Percentiles rank a stretch among this genome's conserved stretches.
These are phyloP conservation scores for Eupithecia subumbrata DNA, from an alignment of 2,888 invertebrate species.

Conservation along the genomic window DNA sequence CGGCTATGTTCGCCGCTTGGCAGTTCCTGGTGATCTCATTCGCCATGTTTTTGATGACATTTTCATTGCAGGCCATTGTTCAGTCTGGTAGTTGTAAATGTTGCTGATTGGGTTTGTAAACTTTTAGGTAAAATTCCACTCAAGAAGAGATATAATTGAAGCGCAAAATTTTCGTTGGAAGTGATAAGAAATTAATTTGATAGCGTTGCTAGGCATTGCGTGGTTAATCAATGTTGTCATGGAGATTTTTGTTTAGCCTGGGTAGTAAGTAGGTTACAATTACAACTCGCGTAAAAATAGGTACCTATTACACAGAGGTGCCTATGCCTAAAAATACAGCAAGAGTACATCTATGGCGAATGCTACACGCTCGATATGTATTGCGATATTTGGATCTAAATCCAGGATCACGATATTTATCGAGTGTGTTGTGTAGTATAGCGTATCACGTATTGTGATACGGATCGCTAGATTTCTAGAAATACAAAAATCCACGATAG, in stretches of 20 bases:
- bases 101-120: slow-evolving; percentile 10
- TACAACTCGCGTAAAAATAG: not conserved
- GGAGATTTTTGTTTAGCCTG: slow-evolving; percentile 9
- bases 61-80: slow-evolving; percentile 72
- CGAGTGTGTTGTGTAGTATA: too few relatives aligned
- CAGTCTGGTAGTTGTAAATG: not conserved
- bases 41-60: slow-evolving; percentile 83
- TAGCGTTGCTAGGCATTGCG: not conserved
- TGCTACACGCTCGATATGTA: too few relatives aligned
- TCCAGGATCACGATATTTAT: too few relatives aligned
- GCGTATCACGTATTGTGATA: too few relatives aligned
- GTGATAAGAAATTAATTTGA: slow-evolving; percentile 12
- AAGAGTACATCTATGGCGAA: too few relatives aligned
- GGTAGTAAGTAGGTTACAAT: not conserved
- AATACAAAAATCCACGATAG: too few relatives aligned
- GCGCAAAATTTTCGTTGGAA: not conserved
- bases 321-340: too few relatives aligned
- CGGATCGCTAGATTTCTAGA: too few relatives aligned
- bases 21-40: slow-evolving; percentile 84
- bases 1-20: slow-evolving; percentile 64
- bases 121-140: slow-evolving; percentile 15
- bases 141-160: not conserved
- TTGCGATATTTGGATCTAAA: too few relatives aligned
- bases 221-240: slow-evolving; percentile 32
- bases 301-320: too few relatives aligned